Base-by-base conservation (phyloP, 2,797 vertebrate genomes). In the Enteromius thamalakanensis region DNA sequence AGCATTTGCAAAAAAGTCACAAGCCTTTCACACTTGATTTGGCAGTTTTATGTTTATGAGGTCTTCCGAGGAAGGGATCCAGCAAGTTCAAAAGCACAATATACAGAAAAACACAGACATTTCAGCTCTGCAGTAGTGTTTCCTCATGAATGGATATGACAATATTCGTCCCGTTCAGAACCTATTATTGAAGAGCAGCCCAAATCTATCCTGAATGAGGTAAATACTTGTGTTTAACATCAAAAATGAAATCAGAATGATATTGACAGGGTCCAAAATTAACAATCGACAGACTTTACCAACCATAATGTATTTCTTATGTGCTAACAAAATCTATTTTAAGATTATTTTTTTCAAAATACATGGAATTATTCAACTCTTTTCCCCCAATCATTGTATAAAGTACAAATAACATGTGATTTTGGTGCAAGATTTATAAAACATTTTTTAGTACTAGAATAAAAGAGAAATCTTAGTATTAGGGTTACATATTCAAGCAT, bases 41-140 rank as follows among this genome's bases (percentile, higher is more conserved):
- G 87, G 86, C 84, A 87, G 87, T 87, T 81, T 87, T 77, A 86
- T 82, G 84, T 88, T 86, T 55, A 89, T 87, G 82, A 84, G 76
- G 86, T 86, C 72, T 88, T 84, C 60, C 47, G 69, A 84, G 76
- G 70, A 71, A 81, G 45, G 64, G 72, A 83, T 62, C 60, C 86
- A 84, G 85, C 80, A 74, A 87, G 65, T 84, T 62, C 60, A 87
- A 65, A 89, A 86, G 77, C 88, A 89, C 83, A 84, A 86, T 76
- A 85, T 82, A 83, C 81, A 86, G 75, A 86, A 76, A 79, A 68
- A 74, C 80, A 87, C 71, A 82, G 79, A 74, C 70, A 78, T 65
- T 83, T 87, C 84, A 82, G 67, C 72, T 84, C 84, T 64, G 86
- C 82, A 69, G 80, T 84, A 85, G 70, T 82, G 64, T 68, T 87